Conservation (phyloP, 2,113 vertebrate species). For the Phocoena sinus region DNA sequence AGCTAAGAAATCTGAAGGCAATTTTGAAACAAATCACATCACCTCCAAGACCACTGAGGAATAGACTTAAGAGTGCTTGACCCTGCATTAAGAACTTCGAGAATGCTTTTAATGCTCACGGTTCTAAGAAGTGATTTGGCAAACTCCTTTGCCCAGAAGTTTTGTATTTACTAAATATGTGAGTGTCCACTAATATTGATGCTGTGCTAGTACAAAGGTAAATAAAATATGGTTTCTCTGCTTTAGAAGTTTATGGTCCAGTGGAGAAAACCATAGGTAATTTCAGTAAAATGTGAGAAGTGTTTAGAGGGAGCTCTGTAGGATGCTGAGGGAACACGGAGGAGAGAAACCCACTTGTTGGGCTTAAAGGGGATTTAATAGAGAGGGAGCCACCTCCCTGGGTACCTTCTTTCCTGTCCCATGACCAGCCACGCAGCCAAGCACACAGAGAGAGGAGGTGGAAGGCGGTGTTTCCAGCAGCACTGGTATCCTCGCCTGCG, state of each 20-base stretch:
- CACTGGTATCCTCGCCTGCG: no score
- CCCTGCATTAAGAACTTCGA: neutral
- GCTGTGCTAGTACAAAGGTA: neutral
- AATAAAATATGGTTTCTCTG: neutral
- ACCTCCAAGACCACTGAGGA: slow-evolving; percentile 15
- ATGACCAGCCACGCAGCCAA: neutral
- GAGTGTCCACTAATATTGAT: neutral
- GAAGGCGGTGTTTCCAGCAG: neutral
- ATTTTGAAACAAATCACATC: slow-evolving; percentile 63
- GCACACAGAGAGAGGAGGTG: neutral
- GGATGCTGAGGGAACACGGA: neutral
- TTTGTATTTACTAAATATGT: slow-evolving; percentile 31
- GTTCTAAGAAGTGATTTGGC: slow-evolving; percentile 28
- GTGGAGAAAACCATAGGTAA: neutral
- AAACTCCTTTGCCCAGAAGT: neutral
- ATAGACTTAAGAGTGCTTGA: neutral
- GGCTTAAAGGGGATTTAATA: neutral
- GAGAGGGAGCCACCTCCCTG: neutral
- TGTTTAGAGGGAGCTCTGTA: neutral
- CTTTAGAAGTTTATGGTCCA: neutral
- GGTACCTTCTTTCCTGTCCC: neutral
- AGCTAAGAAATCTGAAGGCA: slow-evolving; percentile 50
- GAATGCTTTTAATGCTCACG: neutral
- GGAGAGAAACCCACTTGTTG: neutral
- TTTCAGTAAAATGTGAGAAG: neutral